Conservation (phyloP, 2,113 vertebrate species). For the Phylloscopus trochiloides region DNA sequence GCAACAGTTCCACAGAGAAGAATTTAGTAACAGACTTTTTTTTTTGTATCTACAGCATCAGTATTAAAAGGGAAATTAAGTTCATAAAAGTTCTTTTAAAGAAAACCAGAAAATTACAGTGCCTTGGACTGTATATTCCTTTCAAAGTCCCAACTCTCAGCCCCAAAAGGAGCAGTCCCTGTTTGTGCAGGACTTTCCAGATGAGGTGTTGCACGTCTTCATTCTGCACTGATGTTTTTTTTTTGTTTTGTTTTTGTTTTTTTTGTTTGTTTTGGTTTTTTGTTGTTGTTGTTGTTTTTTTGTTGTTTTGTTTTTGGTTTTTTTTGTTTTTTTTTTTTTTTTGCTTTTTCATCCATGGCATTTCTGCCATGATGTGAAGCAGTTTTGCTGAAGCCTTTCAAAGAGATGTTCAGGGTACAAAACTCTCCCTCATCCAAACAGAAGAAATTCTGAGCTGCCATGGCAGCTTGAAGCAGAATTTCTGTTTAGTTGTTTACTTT, state of each 20-base stretch:
- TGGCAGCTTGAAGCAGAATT: background rate
- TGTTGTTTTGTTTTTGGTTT: no score
- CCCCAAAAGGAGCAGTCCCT: background rate
- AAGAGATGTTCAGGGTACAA: background rate
- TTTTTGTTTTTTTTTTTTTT: rapidly evolving
- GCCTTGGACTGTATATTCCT: background rate
- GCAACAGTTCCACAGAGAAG: conserved; percentile 2
- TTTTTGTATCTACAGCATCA: background rate
- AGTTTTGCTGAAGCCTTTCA: background rate
- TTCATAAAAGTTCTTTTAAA: background rate
- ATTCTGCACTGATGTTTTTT: rapidly evolving
- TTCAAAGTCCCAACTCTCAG: background rate
- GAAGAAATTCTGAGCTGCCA: background rate
- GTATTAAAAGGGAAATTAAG: conserved; percentile 16
- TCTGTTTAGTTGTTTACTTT: background rate
- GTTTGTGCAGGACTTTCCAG: background rate
- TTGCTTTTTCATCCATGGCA: background rate
- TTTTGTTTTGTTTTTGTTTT: no score
- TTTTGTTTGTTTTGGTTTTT: no score
- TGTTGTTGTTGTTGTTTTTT: no score
- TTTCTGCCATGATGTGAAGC: background rate
- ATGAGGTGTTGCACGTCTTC: background rate
- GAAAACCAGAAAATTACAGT: background rate
- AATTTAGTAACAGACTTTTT: background rate
- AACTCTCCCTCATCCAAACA: background rate